Base-by-base conservation (phyloP, 2,113 vertebrate species). In the Tursiops truncatus region DNA sequence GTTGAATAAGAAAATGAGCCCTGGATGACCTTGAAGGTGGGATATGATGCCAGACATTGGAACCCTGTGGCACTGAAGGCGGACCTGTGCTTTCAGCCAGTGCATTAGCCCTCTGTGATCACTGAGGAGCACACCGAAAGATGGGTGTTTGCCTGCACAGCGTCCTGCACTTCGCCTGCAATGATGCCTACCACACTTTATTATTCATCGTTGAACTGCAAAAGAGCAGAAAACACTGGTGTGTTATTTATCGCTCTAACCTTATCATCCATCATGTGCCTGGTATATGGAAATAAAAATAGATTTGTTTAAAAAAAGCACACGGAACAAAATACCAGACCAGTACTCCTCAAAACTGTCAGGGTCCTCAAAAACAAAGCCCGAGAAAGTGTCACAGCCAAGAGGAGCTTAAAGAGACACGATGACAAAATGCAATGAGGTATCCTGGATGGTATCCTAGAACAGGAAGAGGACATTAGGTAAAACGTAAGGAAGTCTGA, bases 61-160 rank as follows among this genome's bases (percentile, higher is more conserved):
- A 36, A 14, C 12, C 12, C 21, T 1, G 15, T 1, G 31, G 50
- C 33, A 17, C 28, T 4, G 56, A 56, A 44, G 28, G 11, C 20
- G 53, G 20, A 26, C 33, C 8, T 18, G 18, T 3, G 25, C 44
- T 15, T 25, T 50, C 17, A 23, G 58, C 23, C 74, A 11, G 41
- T 2, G 17, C 6, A 4, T 25, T 18, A 15, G 15, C 41, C 36
- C 41, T 13, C 36, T 47, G 3, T 17, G 33, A 23, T 26, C 50
- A 11, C 15, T 0, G 0, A 0, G 2, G 1, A 17, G 7, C 6
- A n/a, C 4, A 8, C 20, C 0, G 0, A 20, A 50, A 41, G 38
- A 23, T 0, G 0, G 13, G 41, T 6, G 15, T 58, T 36, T 58
- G 18, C 8, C 71, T 74, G 21, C 21, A 11, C 0, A 0, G 1